A percentile compares a stretch with the other conserved stretches of the same genome.
phyloP scores from a whole-genome alignment of 2,797 vertebrate species.

The Oceanodroma leucorhoa region DNA sequence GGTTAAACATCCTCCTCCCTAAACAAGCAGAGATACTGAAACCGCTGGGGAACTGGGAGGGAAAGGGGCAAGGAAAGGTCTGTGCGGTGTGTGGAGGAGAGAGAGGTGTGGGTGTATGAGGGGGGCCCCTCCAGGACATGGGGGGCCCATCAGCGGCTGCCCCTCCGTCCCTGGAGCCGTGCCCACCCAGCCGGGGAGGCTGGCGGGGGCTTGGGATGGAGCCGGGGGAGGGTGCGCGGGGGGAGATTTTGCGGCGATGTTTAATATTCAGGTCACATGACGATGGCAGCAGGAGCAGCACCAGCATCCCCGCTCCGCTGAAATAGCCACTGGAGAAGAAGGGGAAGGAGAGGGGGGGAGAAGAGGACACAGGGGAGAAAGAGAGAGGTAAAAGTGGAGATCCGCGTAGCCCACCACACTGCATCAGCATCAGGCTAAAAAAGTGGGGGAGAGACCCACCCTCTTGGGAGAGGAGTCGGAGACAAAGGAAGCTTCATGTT shows the following conservation, averaged over 20 bases:
- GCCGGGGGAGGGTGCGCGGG: constrained; percentile 21
- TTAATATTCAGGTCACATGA: constrained; percentile 75
- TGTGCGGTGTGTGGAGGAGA: not conserved
- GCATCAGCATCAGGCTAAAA: not conserved
- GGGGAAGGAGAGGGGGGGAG: not conserved
- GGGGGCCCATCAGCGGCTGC: not conserved
- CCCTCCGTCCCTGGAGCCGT: not conserved
- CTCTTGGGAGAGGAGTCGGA: constrained; percentile 66
- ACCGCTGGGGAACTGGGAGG: not conserved
- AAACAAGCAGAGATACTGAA: constrained; percentile 23
- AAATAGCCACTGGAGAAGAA: constrained; percentile 63
- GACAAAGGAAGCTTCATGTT: constrained; percentile 83
- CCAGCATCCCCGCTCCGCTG: constrained; percentile 64
- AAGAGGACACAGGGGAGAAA: constrained; percentile 25
- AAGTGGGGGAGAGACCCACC: constrained; percentile 47
- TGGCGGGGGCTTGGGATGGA: not conserved
- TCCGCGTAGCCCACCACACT: not conserved
- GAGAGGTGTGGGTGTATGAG: not conserved
- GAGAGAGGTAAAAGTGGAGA: constrained; percentile 12
- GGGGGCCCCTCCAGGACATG: not conserved
- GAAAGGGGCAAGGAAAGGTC: not conserved
- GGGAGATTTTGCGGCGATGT: constrained; percentile 70
- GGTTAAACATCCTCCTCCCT: constrained; percentile 33
- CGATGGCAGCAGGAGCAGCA: constrained; percentile 65
- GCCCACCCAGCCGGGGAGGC: not conserved